Evolutionary conservation across 2,113 vertebrate genomes (phyloP).

Genomic region (Erythrocercus mccallii): DNA sequence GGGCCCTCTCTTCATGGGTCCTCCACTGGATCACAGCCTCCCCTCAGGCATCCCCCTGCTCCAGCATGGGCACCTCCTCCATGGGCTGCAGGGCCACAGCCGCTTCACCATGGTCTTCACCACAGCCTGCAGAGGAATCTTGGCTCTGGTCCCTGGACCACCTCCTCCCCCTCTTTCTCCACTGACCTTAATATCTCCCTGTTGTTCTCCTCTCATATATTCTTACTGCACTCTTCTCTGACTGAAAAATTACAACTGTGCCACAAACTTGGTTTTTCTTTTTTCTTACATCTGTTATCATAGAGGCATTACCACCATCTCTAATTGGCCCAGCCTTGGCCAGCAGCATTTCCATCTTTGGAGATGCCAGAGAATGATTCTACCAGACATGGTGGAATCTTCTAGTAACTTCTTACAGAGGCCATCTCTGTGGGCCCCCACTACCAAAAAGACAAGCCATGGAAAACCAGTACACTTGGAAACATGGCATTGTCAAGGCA

Average conservation of each 20-base stretch:
- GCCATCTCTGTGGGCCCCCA: background rate
- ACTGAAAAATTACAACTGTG: background rate
- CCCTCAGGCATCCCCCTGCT: background rate
- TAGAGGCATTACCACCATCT: background rate
- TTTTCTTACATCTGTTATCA: background rate
- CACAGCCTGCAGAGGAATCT: background rate
- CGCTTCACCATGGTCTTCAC: background rate
- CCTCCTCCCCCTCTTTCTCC: background rate
- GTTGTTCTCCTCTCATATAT: background rate
- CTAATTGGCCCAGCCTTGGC: background rate
- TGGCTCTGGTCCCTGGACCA: fast-evolving
- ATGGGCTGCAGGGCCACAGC: background rate
- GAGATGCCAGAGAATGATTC: background rate
- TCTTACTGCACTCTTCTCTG: background rate
- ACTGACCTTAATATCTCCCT: background rate
- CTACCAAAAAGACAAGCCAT: background rate
- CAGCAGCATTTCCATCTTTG: background rate
- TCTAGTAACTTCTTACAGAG: background rate
- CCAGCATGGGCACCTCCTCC: background rate
- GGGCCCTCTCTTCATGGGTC: background rate
- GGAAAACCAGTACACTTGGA: background rate
- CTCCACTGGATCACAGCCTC: background rate
- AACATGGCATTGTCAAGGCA: background rate
- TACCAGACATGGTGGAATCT: background rate
- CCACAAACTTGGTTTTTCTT: background rate